Conservation (phyloP, 2,888 invertebrate genomes). For the Rotaria magnacalcarata region DNA sequence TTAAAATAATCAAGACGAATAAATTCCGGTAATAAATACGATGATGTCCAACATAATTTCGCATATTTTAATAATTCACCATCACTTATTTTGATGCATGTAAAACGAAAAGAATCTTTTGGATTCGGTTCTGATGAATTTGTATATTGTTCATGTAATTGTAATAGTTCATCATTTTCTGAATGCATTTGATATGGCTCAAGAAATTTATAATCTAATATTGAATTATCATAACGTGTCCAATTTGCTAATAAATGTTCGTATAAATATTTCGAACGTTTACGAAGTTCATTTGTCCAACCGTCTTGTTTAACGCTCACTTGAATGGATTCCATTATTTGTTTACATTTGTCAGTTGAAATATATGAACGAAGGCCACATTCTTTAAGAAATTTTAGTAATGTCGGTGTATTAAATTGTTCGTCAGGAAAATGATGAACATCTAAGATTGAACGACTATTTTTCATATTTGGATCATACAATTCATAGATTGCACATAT, state of each 20-base stretch:
- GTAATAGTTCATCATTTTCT: slow-evolving; percentile 29
- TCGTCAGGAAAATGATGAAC: slow-evolving; percentile 43
- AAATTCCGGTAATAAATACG: slow-evolving; percentile 43
- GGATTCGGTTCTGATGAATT: background rate
- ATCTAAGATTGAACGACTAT: slow-evolving; percentile 34
- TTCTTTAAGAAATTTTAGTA: slow-evolving; percentile 44
- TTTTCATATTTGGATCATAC: slow-evolving; percentile 40
- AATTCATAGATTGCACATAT: slow-evolving; percentile 37
- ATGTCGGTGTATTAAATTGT: slow-evolving; percentile 40
- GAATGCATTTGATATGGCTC: background rate
- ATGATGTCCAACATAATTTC: slow-evolving; percentile 42
- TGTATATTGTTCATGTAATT: slow-evolving; percentile 35
- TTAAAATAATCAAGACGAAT: slow-evolving; percentile 27
- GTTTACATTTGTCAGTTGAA: slow-evolving; percentile 42
- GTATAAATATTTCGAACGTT: slow-evolving; percentile 42
- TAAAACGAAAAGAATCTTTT: slow-evolving; percentile 15
- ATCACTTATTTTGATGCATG: slow-evolving; percentile 41
- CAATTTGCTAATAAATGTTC: slow-evolving; percentile 43
- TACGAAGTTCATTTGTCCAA: slow-evolving; percentile 37
- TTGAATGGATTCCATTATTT: slow-evolving; percentile 42
- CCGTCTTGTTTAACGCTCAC: slow-evolving; percentile 30
- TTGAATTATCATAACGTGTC: slow-evolving; percentile 42
- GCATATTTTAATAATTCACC: slow-evolving; percentile 38
- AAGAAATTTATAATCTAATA: slow-evolving; percentile 41
- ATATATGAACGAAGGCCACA: slow-evolving; percentile 41